phyloP scores from a whole-genome alignment of 2,888 invertebrate species.

The Nasonia oneida region DNA sequence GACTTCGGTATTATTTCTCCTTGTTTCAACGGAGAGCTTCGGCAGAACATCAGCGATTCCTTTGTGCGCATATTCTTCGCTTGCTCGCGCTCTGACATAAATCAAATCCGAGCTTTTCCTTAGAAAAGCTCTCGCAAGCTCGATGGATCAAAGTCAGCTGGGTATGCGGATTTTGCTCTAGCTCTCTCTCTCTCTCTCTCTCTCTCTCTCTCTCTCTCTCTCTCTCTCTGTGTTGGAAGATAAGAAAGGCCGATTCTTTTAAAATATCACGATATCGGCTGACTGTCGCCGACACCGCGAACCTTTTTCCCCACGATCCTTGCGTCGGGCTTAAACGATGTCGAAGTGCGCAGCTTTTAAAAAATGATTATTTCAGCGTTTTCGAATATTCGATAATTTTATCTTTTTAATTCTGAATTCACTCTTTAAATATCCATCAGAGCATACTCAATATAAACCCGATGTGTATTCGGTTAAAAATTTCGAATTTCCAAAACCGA shows the following conservation, averaged over 20 bases:
- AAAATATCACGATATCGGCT: conserved; percentile 2
- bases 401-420: too few relatives aligned
- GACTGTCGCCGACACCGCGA: background rate
- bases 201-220: too few relatives aligned
- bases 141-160: conserved; percentile 35
- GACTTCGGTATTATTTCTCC: background rate
- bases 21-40: background rate
- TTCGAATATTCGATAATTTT: background rate
- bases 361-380: background rate
- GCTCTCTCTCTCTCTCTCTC: too few relatives aligned
- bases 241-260: conserved; percentile 8
- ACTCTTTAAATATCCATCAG: too few relatives aligned
- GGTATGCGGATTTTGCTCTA: conserved; percentile 16
- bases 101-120: conserved; percentile 48
- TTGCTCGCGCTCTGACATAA: conserved; percentile 23
- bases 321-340: background rate
- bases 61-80: background rate
- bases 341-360: background rate
- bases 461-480: background rate
- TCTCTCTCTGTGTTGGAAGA: background rate
- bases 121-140: conserved; percentile 17
- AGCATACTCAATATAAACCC: too few relatives aligned
- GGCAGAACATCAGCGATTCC: background rate
- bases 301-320: background rate
- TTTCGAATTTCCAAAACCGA: background rate